A percentile compares a stretch with the other conserved stretches of the same genome.
Conservation (phyloP, 2,113 vertebrate genomes). For the Heloderma charlesbogerti region DNA sequence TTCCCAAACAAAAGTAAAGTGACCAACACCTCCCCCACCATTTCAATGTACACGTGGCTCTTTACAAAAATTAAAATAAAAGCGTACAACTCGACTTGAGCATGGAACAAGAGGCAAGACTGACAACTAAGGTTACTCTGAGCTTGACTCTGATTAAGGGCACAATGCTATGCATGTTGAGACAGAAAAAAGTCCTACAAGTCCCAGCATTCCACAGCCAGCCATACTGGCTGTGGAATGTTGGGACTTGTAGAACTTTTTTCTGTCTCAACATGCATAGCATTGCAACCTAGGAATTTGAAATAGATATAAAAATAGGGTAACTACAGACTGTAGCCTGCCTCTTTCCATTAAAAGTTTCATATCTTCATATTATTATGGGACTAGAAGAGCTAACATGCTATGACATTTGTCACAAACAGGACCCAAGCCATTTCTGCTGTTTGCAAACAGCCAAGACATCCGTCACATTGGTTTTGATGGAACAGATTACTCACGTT, state of each 20-base stretch:
- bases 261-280: too few relatives aligned
- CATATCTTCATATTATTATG: background rate
- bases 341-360: background rate
- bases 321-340: background rate
- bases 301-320: background rate
- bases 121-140: background rate
- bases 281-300: background rate
- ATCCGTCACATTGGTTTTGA: conserved; percentile 84
- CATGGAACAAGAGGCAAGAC: background rate
- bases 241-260: too few relatives aligned
- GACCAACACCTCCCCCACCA: background rate
- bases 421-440: conserved; percentile 86
- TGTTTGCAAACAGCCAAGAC: conserved; percentile 88
- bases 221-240: too few relatives aligned
- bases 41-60: background rate
- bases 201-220: too few relatives aligned
- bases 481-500: conserved; percentile 79
- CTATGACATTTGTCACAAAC: conserved; percentile 53
- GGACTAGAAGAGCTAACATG: conserved; percentile 5
- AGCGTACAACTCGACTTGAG: background rate
- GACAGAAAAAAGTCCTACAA: too few relatives aligned
- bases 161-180: background rate
- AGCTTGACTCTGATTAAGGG: background rate
- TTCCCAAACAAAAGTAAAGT: background rate
- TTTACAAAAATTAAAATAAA: background rate